Evolutionary conservation across 2,797 vertebrate species (phyloP).

Genomic region (Anguilla marmorata): DNA sequence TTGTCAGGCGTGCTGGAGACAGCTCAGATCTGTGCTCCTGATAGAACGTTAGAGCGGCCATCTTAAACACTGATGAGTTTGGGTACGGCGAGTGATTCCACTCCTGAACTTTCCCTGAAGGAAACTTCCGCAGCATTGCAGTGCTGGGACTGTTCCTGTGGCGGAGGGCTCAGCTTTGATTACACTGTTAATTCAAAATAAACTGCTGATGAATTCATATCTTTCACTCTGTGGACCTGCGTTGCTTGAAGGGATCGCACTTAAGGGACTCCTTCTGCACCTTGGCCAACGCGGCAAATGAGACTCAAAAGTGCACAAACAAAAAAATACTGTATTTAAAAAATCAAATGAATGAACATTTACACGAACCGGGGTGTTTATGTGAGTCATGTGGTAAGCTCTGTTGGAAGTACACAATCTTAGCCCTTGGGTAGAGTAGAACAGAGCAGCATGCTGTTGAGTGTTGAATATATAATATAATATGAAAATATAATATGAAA

Average conservation of each 20-base stretch:
- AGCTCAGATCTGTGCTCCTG: neutral
- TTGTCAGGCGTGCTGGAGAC: neutral
- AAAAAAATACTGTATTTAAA: neutral
- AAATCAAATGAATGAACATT: neutral
- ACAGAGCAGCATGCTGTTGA: neutral
- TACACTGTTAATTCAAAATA: neutral
- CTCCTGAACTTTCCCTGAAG: neutral
- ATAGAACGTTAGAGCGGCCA: neutral
- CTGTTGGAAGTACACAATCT: neutral
- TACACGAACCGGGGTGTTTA: neutral
- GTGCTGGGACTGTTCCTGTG: neutral
- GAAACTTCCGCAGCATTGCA: conserved; percentile 2
- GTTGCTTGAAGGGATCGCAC: neutral
- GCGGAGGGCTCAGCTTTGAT: neutral
- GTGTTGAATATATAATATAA: neutral
- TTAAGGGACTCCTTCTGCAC: neutral
- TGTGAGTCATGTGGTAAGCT: neutral
- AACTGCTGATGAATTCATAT: neutral
- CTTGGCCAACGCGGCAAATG: neutral
- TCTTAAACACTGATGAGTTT: conserved; percentile 15
- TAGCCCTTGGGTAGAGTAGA: neutral
- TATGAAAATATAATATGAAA: neutral
- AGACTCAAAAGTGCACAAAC: neutral
- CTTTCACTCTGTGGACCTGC: neutral
- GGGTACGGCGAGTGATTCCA: neutral